Evolutionary conservation across 2,113 vertebrate genomes (phyloP).

Genomic region (Uropsilus gracilis): DNA sequence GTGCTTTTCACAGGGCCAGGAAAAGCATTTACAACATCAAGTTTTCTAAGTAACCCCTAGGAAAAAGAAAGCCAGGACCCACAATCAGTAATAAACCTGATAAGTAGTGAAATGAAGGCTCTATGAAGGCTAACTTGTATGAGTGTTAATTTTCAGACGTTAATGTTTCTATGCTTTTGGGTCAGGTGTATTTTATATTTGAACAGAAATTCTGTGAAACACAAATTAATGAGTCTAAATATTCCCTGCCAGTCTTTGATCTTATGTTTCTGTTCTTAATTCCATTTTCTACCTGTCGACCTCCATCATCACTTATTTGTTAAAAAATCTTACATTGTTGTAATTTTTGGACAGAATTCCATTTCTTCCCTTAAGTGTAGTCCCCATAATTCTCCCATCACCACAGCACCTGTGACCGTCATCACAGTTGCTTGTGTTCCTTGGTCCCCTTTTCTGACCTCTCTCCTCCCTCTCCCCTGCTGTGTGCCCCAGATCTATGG

Average conservation of each 20-base stretch:
- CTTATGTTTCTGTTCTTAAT: constrained; percentile 22
- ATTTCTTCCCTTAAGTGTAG: too few species aligned
- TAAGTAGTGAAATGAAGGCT: constrained; percentile 1
- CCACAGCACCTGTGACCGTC: too few species aligned
- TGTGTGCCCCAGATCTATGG: too few species aligned
- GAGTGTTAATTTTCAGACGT: constrained; percentile 29
- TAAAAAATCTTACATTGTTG: too few species aligned
- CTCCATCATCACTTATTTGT: background rate
- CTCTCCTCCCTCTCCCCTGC: too few species aligned
- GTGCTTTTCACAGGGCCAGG: background rate
- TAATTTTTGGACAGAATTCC: too few species aligned
- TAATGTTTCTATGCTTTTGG: background rate
- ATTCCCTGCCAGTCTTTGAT: constrained; percentile 28
- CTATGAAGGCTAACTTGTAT: background rate
- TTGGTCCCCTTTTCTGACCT: too few species aligned
- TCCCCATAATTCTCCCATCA: too few species aligned
- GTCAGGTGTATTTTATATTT: background rate
- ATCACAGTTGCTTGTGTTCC: too few species aligned
- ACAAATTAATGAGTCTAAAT: background rate
- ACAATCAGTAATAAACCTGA: background rate
- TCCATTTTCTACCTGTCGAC: constrained; percentile 23
- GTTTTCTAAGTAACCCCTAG: background rate
- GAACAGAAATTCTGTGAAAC: constrained; percentile 7
- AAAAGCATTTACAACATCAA: background rate
- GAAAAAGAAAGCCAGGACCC: background rate